phyloP scores from a whole-genome alignment of 2,113 vertebrate species.

The Sebastes fasciatus region DNA sequence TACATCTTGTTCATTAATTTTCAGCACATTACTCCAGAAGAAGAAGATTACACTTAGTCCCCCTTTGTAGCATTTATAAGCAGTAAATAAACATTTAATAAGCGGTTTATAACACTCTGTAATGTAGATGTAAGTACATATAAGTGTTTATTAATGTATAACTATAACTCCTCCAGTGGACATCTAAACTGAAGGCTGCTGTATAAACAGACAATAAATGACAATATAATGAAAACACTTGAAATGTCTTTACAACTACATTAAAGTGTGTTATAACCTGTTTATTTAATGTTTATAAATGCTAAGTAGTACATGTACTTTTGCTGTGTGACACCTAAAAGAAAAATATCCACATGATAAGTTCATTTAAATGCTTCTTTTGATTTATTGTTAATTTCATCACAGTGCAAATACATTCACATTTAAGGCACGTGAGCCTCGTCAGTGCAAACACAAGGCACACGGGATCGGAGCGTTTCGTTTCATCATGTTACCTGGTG shows the following conservation, averaged over 20 bases:
- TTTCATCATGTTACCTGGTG: neutral
- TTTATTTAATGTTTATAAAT: neutral
- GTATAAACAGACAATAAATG: too few relatives aligned
- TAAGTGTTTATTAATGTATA: too few relatives aligned
- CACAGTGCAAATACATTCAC: slow-evolving; percentile 74
- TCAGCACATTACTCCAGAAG: too few relatives aligned
- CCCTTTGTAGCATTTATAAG: too few relatives aligned
- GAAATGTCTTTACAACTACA: neutral
- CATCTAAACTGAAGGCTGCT: too few relatives aligned
- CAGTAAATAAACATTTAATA: too few relatives aligned
- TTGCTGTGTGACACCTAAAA: neutral
- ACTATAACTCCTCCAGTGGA: too few relatives aligned
- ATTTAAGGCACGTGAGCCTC: slow-evolving; percentile 60
- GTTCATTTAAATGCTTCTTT: slow-evolving; percentile 16
- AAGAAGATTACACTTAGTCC: too few relatives aligned
- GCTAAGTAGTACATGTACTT: neutral
- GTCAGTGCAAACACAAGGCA: slow-evolving; percentile 69
- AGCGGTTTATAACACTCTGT: too few relatives aligned
- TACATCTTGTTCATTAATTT: too few relatives aligned
- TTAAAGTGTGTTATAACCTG: neutral
- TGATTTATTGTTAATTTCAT: slow-evolving; percentile 51
- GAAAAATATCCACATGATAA: neutral
- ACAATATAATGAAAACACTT: neutral
- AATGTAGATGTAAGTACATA: too few relatives aligned
- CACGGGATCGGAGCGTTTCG: slow-evolving; percentile 25